Base-by-base conservation (phyloP, 2,888 invertebrate species). In the Thumatha senex region DNA sequence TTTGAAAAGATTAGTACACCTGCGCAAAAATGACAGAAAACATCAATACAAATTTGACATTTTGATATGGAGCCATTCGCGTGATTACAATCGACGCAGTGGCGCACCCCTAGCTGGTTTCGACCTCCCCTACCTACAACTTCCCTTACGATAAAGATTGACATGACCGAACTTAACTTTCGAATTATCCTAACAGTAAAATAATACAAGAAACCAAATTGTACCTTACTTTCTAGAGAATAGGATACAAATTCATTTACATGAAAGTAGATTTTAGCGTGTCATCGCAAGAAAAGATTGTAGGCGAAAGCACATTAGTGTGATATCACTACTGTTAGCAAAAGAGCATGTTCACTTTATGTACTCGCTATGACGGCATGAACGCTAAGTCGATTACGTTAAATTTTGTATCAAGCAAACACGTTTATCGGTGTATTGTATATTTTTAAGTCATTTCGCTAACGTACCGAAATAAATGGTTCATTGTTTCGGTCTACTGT, bases 71-170 rank as follows among this genome's bases (percentile, higher is more conserved):
- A 85, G 76, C 88, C 90, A 91, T 90, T 91, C 89, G 88, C 88
- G 87, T 89, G 89, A 91, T 91, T 90, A 89, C 86, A 88, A 88
- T 88, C 87, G 89, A 88, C 88, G 86, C 85, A 85, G 80, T 71
- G 84, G 78, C 89, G 86, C 89, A 82, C 89, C 89, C 89, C 86
- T 76, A 59, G 52, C 78, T 71, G 67, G 65, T 66, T 70, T 65
- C 67, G 66, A 76, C 79, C 80, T 78, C 78, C 80, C 84, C 82
- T 79, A 68, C 76, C 77, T 76, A 81, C 82, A 80, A 86, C 86
- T 89, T 89, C 86, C 89, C 85, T 86, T 84, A 80, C 89, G 86
- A 87, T 89, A 91, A 89, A 90, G 89, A 90, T 90, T 89, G 90
- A 89, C 89, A 88, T 89, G 83, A 76, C 68, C 61, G 76, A 82